phyloP scores from a whole-genome alignment of 1,140 invertebrate genomes.

The Diploscapter pachys region DNA sequence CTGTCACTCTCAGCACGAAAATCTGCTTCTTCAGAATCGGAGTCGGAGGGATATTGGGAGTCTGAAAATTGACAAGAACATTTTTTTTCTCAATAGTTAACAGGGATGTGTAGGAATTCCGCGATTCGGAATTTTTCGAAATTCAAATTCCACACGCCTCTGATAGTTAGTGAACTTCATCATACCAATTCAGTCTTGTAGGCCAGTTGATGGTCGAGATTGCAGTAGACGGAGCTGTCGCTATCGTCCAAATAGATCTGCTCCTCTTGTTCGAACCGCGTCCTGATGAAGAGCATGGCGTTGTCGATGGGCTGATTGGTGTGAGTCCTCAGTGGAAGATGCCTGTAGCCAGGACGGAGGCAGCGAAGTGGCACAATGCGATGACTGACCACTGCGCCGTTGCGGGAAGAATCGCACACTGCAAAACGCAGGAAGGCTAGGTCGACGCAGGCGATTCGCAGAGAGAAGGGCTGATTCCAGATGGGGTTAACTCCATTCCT shows the following conservation, averaged over 20 bases:
- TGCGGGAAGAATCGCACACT: conserved; percentile 78
- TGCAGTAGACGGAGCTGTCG: conserved; percentile 42
- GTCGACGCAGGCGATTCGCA: conserved; percentile 65
- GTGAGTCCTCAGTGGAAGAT: conserved; percentile 75
- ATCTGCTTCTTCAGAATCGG: conserved; percentile 73
- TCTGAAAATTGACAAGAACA: conserved; percentile 8
- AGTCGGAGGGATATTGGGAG: conserved; percentile 46
- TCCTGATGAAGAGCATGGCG: conserved; percentile 74
- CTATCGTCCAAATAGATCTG: conserved; percentile 58
- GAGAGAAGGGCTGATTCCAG: conserved; percentile 86
- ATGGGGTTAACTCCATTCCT: conserved; percentile 83
- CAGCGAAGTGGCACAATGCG: conserved; percentile 80
- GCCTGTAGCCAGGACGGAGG: conserved; percentile 78
- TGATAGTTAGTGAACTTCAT: conserved; percentile 7
- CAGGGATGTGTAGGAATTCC: no score
- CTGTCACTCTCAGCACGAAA: conserved; percentile 86
- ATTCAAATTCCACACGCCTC: not conserved
- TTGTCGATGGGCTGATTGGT: conserved; percentile 81
- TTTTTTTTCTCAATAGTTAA: no score
- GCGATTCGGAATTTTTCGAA: no score
- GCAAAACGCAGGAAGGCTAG: conserved; percentile 65
- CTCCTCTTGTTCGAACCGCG: conserved; percentile 58
- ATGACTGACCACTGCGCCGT: conserved; percentile 73
- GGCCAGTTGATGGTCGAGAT: conserved; percentile 48
- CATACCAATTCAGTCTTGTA: conserved; percentile 50